Evolutionary conservation across 2,888 invertebrate genomes (phyloP).

Genomic region (Yponomeuta evonymella): DNA sequence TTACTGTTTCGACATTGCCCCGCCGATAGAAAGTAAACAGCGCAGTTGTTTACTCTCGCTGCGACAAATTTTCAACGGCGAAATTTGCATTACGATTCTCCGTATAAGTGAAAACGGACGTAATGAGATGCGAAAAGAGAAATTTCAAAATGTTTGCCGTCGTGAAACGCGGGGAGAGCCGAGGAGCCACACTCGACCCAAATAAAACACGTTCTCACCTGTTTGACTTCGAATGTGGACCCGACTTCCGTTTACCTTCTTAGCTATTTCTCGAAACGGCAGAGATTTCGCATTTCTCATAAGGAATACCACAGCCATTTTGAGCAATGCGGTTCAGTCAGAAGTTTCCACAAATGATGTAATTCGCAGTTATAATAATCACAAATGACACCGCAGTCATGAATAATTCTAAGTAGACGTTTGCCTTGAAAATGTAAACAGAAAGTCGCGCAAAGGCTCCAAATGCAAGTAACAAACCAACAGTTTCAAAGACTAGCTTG

Average conservation of each 20-base stretch:
- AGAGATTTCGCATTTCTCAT: conserved; percentile 1
- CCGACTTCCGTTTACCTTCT: conserved; percentile 16
- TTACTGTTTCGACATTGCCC: conserved; percentile 32
- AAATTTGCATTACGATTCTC: conserved; percentile 59
- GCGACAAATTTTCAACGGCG: conserved; percentile 46
- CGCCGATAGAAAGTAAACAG: conserved; percentile 61
- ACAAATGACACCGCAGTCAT: background rate
- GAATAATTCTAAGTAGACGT: background rate
- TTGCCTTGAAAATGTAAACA: background rate
- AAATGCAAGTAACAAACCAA: background rate
- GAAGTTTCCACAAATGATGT: background rate
- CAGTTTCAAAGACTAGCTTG: background rate
- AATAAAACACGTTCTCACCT: conserved; percentile 56
- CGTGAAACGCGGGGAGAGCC: conserved; percentile 69
- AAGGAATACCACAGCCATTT: background rate
- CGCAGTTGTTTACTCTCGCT: conserved; percentile 65
- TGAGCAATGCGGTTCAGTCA: background rate
- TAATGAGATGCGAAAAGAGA: conserved; percentile 75
- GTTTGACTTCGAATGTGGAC: conserved; percentile 11
- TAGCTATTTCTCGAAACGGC: background rate
- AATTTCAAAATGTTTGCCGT: conserved; percentile 69
- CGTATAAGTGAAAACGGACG: conserved; percentile 66
- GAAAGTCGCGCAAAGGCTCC: background rate
- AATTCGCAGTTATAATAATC: background rate
- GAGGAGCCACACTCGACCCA: conserved; percentile 62